Conservation (phyloP, 2,888 invertebrate species). For the Capitulum mitella region DNA sequence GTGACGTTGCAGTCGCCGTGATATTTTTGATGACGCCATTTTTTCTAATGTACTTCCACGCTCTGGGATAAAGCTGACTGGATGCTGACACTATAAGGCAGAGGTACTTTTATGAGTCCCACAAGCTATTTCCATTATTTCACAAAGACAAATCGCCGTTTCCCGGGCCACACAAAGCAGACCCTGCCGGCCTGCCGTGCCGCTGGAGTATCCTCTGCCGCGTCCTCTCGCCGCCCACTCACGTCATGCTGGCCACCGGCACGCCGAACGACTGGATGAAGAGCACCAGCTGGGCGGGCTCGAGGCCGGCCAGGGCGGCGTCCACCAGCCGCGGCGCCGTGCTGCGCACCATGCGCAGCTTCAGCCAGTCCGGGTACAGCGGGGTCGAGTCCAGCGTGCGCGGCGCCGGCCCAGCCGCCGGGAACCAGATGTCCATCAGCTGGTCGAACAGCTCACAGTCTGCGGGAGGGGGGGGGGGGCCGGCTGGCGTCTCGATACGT, state of each 20-base stretch:
- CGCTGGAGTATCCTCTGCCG: too few relatives aligned
- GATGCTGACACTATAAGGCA: too few relatives aligned
- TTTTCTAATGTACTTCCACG: too few relatives aligned
- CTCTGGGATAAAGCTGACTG: too few relatives aligned
- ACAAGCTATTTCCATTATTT: too few relatives aligned
- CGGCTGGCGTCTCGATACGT: too few relatives aligned
- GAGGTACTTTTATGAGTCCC: too few relatives aligned
- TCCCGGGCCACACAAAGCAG: too few relatives aligned
- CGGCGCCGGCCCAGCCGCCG: slow-evolving; percentile 61
- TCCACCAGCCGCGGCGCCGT: slow-evolving; percentile 72
- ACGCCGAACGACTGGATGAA: slow-evolving; percentile 96
- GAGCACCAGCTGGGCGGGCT: slow-evolving; percentile 78
- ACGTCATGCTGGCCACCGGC: slow-evolving; percentile 75
- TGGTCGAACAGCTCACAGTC: slow-evolving; percentile 47
- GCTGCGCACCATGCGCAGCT: slow-evolving; percentile 73
- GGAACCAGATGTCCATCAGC: slow-evolving; percentile 81
- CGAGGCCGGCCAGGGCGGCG: slow-evolving; percentile 73
- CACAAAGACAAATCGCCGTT: too few relatives aligned
- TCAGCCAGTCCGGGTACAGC: slow-evolving; percentile 87
- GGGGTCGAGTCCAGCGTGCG: slow-evolving; percentile 68
- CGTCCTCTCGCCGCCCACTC: neutral
- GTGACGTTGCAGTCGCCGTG: too few relatives aligned
- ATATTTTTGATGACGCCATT: too few relatives aligned
- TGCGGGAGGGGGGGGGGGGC: neutral
- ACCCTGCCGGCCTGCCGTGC: too few relatives aligned